Evolutionary conservation across 2,113 vertebrate species (phyloP).

Genomic region (Hippopotamus amphibius): DNA sequence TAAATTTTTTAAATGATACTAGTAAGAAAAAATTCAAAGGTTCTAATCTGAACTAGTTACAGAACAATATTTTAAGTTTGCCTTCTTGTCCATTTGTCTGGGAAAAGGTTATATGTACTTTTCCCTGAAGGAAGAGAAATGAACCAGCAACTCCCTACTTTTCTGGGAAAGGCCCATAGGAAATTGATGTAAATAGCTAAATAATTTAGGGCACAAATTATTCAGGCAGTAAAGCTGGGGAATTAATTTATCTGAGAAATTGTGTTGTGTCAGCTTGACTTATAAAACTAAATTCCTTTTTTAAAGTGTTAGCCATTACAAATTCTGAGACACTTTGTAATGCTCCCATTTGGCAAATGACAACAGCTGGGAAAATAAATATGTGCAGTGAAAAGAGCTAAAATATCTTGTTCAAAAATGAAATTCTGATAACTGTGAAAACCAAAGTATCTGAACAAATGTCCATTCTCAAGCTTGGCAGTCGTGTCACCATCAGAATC

Average conservation of each 20-base stretch:
- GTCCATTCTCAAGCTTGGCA: neutral
- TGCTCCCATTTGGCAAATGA: slow-evolving; percentile 53
- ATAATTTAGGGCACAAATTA: slow-evolving; percentile 38
- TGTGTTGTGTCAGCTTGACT: slow-evolving; percentile 48
- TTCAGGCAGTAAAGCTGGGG: neutral
- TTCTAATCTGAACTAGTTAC: neutral
- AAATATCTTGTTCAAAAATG: slow-evolving; percentile 62
- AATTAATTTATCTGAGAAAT: slow-evolving; percentile 62
- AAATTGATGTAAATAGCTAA: neutral
- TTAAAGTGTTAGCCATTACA: slow-evolving; percentile 59
- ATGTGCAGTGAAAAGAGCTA: slow-evolving; percentile 5
- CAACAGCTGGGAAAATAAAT: slow-evolving; percentile 60
- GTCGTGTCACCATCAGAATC: neutral
- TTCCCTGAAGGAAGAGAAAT: neutral
- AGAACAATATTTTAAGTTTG: slow-evolving; percentile 3
- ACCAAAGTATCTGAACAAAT: slow-evolving; percentile 33
- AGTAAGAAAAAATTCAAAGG: neutral
- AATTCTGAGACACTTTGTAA: slow-evolving; percentile 3
- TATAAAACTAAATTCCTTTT: slow-evolving; percentile 65
- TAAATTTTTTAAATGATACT: neutral
- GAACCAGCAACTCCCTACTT: neutral
- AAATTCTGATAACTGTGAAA: slow-evolving; percentile 43
- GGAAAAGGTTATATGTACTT: neutral
- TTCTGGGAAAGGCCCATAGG: neutral
- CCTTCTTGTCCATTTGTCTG: neutral